Conservation (phyloP, 1,140 invertebrate genomes). For the Caenorhabditis briggsae region DNA sequence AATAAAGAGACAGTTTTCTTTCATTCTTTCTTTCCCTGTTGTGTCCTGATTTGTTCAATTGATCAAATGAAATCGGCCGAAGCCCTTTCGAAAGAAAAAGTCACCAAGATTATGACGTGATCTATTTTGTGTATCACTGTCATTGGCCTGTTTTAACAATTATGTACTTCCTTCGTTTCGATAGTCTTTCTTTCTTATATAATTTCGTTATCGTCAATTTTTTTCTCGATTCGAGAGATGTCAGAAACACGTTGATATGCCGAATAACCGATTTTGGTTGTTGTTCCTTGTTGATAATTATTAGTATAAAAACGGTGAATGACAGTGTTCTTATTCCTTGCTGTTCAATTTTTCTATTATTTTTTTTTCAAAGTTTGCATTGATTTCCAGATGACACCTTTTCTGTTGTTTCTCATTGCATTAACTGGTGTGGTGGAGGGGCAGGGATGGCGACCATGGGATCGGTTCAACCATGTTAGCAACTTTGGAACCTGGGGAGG, state of each 20-base stretch:
- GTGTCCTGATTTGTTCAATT: slow-evolving; percentile 13
- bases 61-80: neutral
- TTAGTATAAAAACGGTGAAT: too few relatives aligned
- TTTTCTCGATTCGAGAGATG: slow-evolving; percentile 1
- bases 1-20: neutral
- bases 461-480: neutral
- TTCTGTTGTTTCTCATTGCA: neutral
- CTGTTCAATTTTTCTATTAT: neutral
- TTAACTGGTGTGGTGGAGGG: slow-evolving; percentile 20
- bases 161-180: slow-evolving; percentile 37
- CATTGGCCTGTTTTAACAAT: slow-evolving; percentile 16
- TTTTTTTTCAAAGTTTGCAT: neutral
- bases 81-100: neutral
- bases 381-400: slow-evolving; percentile 1
- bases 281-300: neutral
- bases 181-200: neutral
- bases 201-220: neutral
- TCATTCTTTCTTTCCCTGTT: slow-evolving; percentile 22
- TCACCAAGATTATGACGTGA: slow-evolving; percentile 35
- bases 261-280: slow-evolving; percentile 7
- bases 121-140: slow-evolving; percentile 1
- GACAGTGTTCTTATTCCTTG: neutral
- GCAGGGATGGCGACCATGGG: slow-evolving; percentile 43
- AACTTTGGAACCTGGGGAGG: slow-evolving; percentile 26
- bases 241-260: neutral